phyloP scores from a whole-genome alignment of 2,888 invertebrate genomes.

The Plemyria rubiginata region DNA sequence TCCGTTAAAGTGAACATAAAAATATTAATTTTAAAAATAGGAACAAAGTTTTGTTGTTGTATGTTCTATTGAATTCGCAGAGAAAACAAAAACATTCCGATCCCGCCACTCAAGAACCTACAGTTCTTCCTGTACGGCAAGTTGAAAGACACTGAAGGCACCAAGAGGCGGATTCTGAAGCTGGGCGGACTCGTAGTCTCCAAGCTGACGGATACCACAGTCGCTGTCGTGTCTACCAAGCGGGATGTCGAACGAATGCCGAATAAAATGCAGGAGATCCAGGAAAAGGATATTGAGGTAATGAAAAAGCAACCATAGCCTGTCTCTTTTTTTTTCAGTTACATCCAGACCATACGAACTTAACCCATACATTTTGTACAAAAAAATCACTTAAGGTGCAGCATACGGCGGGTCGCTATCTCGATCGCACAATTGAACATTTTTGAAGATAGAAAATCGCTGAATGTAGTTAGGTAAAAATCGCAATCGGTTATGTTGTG shows the following conservation, averaged over 20 bases:
- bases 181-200: conserved; percentile 90
- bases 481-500: too few species aligned
- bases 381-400: too few species aligned
- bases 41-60: too few species aligned
- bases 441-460: too few species aligned
- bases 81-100: conserved; percentile 87
- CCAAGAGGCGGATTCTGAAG: conserved; percentile 88
- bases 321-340: too few species aligned
- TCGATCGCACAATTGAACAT: too few species aligned
- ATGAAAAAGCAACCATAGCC: background rate
- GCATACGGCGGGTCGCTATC: too few species aligned
- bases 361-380: too few species aligned
- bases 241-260: conserved; percentile 88
- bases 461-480: too few species aligned
- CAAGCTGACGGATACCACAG: conserved; percentile 87
- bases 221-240: conserved; percentile 90
- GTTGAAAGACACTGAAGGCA: conserved; percentile 83
- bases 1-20: too few species aligned
- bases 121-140: conserved; percentile 89
- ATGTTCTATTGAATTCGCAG: conserved; percentile 57
- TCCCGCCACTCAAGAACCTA: conserved; percentile 90
- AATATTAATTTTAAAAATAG: too few species aligned
- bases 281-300: conserved; percentile 88
- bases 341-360: too few species aligned
- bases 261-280: conserved; percentile 87